phyloP scores from a whole-genome alignment of 2,888 invertebrate genomes.

The Liopterus haemorrhoidalis region DNA sequence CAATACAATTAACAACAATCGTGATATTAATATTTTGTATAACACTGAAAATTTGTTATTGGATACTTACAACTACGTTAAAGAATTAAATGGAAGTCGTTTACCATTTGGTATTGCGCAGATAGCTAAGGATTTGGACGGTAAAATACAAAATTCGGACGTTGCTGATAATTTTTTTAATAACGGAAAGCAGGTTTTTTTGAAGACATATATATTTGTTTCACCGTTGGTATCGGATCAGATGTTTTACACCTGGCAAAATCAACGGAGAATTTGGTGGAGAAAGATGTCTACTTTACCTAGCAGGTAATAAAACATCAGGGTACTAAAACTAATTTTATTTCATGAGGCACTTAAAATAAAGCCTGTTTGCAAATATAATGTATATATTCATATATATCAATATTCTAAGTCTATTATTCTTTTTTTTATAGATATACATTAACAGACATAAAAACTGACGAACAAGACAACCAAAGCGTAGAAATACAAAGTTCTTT shows the following conservation, averaged over 20 bases:
- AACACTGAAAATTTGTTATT: slow-evolving; percentile 34
- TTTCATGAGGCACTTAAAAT: too few species aligned
- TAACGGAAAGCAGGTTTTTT: slow-evolving; percentile 21
- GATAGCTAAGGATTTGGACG: slow-evolving; percentile 33
- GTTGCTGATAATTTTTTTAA: slow-evolving; percentile 20
- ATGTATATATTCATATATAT: too few species aligned
- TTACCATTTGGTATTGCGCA: slow-evolving; percentile 48
- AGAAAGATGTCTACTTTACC: slow-evolving; percentile 68
- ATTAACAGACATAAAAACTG: slow-evolving; percentile 53
- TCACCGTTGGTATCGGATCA: slow-evolving; percentile 52
- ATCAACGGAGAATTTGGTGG: slow-evolving; percentile 80
- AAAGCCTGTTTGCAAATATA: too few species aligned
- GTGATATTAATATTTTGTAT: slow-evolving; percentile 48
- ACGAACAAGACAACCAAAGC: slow-evolving; percentile 44
- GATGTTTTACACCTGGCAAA: slow-evolving; percentile 68
- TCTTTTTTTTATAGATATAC: too few species aligned
- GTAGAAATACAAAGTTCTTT: slow-evolving; percentile 63
- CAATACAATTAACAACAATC: slow-evolving; percentile 46
- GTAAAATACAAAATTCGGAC: slow-evolving; percentile 3
- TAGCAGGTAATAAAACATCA: too few species aligned
- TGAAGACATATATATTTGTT: slow-evolving; percentile 47
- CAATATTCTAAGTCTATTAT: too few species aligned
- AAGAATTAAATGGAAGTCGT: slow-evolving; percentile 39
- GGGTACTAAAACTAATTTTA: too few species aligned
- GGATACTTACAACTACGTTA: slow-evolving; percentile 41